phyloP scores from a whole-genome alignment of 2,888 invertebrate species.

The Nebria salina region DNA sequence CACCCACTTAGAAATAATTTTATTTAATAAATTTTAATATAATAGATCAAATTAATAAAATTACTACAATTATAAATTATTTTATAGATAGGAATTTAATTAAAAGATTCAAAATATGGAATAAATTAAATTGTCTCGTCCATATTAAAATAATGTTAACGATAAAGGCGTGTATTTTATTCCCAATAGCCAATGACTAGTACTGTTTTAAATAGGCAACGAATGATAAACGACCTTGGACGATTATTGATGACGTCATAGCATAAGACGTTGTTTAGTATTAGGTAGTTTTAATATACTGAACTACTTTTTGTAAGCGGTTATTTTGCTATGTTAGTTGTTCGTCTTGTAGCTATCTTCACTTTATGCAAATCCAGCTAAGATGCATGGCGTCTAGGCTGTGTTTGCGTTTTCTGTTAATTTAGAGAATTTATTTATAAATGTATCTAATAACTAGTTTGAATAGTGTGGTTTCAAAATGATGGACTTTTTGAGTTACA shows the following conservation, averaged over 20 bases:
- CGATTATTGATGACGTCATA: too few species aligned
- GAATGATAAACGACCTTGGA: too few species aligned
- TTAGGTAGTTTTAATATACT: too few species aligned
- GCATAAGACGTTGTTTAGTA: too few species aligned
- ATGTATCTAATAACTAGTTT: constrained; percentile 24
- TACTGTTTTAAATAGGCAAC: background rate
- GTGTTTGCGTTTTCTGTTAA: background rate
- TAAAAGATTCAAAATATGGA: background rate
- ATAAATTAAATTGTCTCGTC: background rate
- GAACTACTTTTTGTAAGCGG: too few species aligned
- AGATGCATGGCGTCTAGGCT: constrained; percentile 8
- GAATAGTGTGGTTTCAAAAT: constrained; percentile 14
- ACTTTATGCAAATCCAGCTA: background rate
- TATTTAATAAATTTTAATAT: background rate
- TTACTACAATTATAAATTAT: background rate
- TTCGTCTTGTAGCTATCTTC: too few species aligned
- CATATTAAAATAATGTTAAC: background rate
- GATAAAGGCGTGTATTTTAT: background rate
- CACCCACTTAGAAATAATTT: background rate
- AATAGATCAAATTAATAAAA: too few species aligned
- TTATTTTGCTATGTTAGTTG: too few species aligned
- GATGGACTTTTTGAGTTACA: constrained; percentile 21
- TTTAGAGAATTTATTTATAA: constrained; percentile 17
- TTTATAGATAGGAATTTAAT: constrained; percentile 1
- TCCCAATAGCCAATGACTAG: background rate